Conservation (phyloP, 35 echinoderm and acorn worm genomes). For the Anneissia japonica region DNA sequence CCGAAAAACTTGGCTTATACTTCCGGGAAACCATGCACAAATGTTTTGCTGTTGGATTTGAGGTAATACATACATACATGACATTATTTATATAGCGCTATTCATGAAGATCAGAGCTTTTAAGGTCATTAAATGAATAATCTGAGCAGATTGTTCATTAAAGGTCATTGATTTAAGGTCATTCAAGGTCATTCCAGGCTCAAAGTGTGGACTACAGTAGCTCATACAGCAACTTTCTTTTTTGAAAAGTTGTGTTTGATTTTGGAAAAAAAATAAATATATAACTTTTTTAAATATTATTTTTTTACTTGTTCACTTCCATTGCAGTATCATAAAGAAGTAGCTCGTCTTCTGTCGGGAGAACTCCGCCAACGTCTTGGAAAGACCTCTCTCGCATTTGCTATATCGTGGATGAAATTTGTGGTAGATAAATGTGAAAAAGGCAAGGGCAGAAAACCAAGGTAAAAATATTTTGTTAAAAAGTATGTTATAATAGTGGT, state of each 20-base stretch:
- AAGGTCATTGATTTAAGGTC: too few species aligned
- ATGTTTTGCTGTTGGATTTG: constrained; percentile 87
- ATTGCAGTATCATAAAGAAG: constrained; percentile 91
- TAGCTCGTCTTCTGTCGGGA: constrained; percentile 62
- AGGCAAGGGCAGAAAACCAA: constrained; percentile 73
- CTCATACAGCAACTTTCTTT: too few species aligned
- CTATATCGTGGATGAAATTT: constrained; percentile 86
- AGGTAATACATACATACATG: too few species aligned
- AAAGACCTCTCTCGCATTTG: constrained; percentile 48
- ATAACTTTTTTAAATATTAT: background rate
- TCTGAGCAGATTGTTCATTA: too few species aligned
- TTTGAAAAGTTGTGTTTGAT: too few species aligned
- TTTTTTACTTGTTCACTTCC: background rate
- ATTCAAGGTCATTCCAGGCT: background rate
- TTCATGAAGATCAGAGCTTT: too few species aligned
- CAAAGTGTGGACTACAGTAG: background rate
- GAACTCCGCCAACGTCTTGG: constrained; percentile 42
- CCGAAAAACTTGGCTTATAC: constrained; percentile 13
- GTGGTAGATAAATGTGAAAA: constrained; percentile 81
- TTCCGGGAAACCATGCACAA: constrained; percentile 75
- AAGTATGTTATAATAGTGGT: too few species aligned
- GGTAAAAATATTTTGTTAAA: constrained; percentile 1
- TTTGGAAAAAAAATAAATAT: background rate
- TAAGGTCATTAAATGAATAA: too few species aligned
- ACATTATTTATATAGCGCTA: too few species aligned